phyloP scores from a whole-genome alignment of 2,113 vertebrate species.

The Microtus richardsoni region DNA sequence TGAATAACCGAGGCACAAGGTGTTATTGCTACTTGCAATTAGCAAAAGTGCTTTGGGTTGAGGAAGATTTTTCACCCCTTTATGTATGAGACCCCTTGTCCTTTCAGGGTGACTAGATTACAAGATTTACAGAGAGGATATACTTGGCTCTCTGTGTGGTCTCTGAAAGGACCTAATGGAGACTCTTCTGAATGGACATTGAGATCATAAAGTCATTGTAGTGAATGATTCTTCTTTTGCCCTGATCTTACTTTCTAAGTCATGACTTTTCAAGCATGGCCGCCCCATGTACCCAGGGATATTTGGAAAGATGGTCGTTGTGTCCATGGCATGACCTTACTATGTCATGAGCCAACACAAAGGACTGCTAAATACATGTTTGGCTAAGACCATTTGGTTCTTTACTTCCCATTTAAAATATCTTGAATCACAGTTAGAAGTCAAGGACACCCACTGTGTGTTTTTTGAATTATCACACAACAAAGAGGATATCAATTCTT shows the following conservation, averaged over 20 bases:
- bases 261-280: neutral
- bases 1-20: neutral
- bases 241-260: neutral
- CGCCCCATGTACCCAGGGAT: neutral
- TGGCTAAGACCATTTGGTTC: neutral
- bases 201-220: neutral
- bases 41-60: neutral
- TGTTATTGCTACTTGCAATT: neutral
- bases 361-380: neutral
- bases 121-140: neutral
- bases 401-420: slow-evolving; percentile 17
- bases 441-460: neutral
- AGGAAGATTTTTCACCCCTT: neutral
- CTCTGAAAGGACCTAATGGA: neutral
- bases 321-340: neutral
- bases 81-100: neutral
- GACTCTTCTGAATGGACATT: neutral
- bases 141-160: neutral
- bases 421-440: neutral
- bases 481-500: neutral
- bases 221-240: neutral
- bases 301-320: neutral
- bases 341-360: neutral
- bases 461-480: neutral
- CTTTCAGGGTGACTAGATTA: too few species aligned